Base-by-base conservation (phyloP, 35 echinoderm and acorn worm species). In the Anneissia japonica region DNA sequence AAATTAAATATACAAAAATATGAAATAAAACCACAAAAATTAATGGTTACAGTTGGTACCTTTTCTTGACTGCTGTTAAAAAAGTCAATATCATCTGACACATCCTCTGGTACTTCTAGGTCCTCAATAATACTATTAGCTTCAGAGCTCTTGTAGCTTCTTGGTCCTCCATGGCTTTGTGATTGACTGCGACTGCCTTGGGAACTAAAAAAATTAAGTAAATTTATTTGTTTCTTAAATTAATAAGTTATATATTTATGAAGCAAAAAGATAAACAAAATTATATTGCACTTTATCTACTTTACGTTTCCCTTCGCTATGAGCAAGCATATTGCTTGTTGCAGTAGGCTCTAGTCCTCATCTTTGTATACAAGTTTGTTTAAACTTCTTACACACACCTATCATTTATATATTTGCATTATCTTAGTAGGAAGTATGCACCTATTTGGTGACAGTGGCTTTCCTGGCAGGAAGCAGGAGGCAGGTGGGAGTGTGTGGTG, bases 11-110 rank as follows among this genome's bases (percentile, higher is more conserved):
- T n/a, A n/a, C n/a, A n/a, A n/a, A n/a, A n/a, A n/a, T n/a, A n/a
- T n/a, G n/a, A n/a, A n/a, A n/a, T n/a, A n/a, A n/a, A n/a, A n/a
- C n/a, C n/a, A n/a, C n/a, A n/a, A n/a, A n/a, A n/a, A n/a, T n/a
- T n/a, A n/a, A n/a, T n/a, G n/a, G n/a, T n/a, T n/a, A n/a, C n/a
- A n/a, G n/a, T n/a, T n/a, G n/a, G 80, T 82, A 97, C 94, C 84
- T 88, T 97, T 23, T 97, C 94, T 85, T 92, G 90, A 77, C 94
- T 97, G 38, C 94, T 97, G 26, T 84, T 88, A 29, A 97, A 35
- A 46, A 97, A 97, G 83, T 92, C 91, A 46, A 93, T 91, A 88
- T 93, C 94, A 32, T 84, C 88, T 0, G 90, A 75, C 37, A 93
- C 94, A 74, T 97, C 94, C 33, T 77, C 75, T 32, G 35, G 31